Conservation (phyloP, 2,888 invertebrate species). For the Orthosia gracilis region DNA sequence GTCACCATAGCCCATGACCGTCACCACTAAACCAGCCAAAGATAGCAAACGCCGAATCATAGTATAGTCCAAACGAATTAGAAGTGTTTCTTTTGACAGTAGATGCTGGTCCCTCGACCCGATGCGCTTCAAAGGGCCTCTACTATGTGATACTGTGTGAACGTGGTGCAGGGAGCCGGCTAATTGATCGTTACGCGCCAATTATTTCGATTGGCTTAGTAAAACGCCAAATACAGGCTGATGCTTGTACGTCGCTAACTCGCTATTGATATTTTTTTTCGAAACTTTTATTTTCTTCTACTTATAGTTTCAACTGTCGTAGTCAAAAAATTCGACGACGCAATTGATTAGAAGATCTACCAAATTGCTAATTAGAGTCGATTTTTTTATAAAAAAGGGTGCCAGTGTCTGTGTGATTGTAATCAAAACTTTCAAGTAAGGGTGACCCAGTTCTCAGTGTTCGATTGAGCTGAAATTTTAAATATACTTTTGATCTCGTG, state of each 20-base stretch:
- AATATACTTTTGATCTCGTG: too few relatives aligned
- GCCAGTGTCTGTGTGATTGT: too few relatives aligned
- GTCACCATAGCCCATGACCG: conserved; percentile 43
- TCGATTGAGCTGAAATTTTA: too few relatives aligned
- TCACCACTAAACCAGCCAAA: conserved; percentile 30
- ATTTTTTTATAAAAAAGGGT: too few relatives aligned
- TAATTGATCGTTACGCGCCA: conserved; percentile 68
- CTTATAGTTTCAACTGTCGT: too few relatives aligned
- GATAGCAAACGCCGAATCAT: conserved; percentile 45
- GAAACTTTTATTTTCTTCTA: too few relatives aligned
- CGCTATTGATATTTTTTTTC: not conserved
- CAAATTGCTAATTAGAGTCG: too few relatives aligned
- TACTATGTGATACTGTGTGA: conserved; percentile 15
- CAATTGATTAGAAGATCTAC: too few relatives aligned
- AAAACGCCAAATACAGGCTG: conserved; percentile 49
- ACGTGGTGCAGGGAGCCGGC: conserved; percentile 18
- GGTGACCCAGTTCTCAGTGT: too few relatives aligned
- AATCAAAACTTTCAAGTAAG: too few relatives aligned
- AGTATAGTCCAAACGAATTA: not conserved
- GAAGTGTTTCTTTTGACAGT: not conserved
- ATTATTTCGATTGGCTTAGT: conserved; percentile 68
- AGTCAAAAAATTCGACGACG: too few relatives aligned
- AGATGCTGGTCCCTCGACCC: conserved; percentile 23
- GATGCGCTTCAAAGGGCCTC: conserved; percentile 31
- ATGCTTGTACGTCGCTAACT: not conserved